Evolutionary conservation across 2,888 invertebrate genomes (phyloP), one percentile per base, ranked within the genome.

Genomic region (Germaria angustata): DNA sequence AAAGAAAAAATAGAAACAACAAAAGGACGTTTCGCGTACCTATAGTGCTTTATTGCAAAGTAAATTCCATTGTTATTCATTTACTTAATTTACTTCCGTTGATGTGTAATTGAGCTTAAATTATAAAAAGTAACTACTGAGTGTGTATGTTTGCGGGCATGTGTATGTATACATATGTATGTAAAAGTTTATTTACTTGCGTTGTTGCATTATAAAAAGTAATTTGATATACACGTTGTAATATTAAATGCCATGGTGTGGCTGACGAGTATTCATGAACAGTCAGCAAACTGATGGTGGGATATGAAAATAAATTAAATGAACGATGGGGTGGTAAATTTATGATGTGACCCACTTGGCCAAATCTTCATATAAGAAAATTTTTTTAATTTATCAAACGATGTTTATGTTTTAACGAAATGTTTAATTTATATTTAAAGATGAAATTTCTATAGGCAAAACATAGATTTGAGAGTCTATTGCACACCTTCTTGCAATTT

Each of bases 61-160:
- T 20, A 36, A 13, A 2, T 59, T 20, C 17, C 1, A 6, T 39
- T 63, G 6, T 71, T 49, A 17, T 13, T 28, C 24, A 49, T 49
- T 51, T 28, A 66, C 61, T 77, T 68, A 66, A 77, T 72, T 77
- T 61, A 68, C 77, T 77, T 81, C 81, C 81, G 72, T 46, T 77
- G 11, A 61, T 69, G 41, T 68, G 68, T 77, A 68, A 81, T 71
- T 49, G 55, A 81, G 49, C 72, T 72, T 24, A 24, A 59, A 59
- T 44, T 77, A 5, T 28, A 28, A 28, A 28, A 28, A 28, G 4
- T 6, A 28, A 28, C 28, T 28, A 28, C 6, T 6, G 28, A 28
- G 28, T 28, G 6, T 28, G 28, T 28, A 28, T 28, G 28, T 28
- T 28, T 3, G 28, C 28, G 3, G 28, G 28, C 7, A 24, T 13